Evolutionary conservation across 2,888 invertebrate species (phyloP), one percentile per base, ranked within the genome.

Genomic region (Protodeltote pygarga): DNA sequence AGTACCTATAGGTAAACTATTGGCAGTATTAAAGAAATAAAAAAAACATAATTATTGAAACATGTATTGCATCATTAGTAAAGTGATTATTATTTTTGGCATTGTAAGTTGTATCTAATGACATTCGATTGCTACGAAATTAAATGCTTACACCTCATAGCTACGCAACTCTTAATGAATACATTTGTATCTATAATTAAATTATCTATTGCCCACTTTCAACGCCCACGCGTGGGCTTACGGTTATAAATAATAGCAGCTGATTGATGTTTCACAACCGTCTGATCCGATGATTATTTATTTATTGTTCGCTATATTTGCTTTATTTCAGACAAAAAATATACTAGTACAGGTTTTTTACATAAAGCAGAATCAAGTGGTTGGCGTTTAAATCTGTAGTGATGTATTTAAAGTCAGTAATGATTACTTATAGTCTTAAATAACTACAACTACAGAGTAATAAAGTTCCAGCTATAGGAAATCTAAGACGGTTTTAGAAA

Each of bases 151-250:
- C 67, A 42, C 19, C 31, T 34, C 20, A 17, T 41, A 25, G 39
- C 52, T 57, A 59, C 54, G 62, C 54, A 67, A 75, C 52, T 48
- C 45, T 62, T 75, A 73, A 75, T 67, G 69, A 74, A 74, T 67
- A 69, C 71, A 75, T 78, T 75, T 69, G 71, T 73, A 62, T 67
- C 65, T 71, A 65, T 73, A 77, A 79, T 77, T 77, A 75, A 75
- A 78, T 77, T 70, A 73, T 71, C 63, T 71, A 72, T 77, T 75
- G 75, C 74, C 71, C 73, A 74, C 68, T 71, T 74, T 70, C 55
- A 65, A 69, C 75, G 68, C 81, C 81, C 71, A 81, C 80, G 69
- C 68, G n/a, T 68, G 64, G 65, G 53, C 53, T 49, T 62, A 63
- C 62, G 66, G 67, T 70, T 60, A 70, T 69, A 65, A 72, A 73